A percentile compares a stretch with the other conserved stretches of the same genome.
Conservation (phyloP, 2,113 vertebrate genomes). For the Taxidea taxus region DNA sequence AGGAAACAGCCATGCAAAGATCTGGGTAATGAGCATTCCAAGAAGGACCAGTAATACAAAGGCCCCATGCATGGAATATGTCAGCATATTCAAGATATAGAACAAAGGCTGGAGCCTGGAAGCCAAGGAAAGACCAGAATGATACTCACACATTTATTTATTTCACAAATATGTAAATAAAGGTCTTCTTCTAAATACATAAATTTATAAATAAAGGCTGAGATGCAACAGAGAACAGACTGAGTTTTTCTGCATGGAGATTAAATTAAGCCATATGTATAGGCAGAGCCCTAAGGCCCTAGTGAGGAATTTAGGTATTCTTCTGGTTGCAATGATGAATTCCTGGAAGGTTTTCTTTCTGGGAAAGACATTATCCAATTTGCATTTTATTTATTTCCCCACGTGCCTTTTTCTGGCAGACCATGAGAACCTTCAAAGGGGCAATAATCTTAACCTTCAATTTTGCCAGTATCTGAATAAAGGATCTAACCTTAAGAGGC, state of each 20-base stretch:
- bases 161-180: neutral
- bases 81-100: neutral
- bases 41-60: neutral
- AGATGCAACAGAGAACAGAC: neutral
- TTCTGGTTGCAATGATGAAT: neutral
- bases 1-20: neutral
- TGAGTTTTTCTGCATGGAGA: neutral
- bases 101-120: neutral
- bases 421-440: neutral
- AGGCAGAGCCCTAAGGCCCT: neutral
- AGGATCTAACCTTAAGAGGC: neutral
- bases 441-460: neutral
- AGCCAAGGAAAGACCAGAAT: neutral
- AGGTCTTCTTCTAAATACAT: neutral
- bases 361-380: neutral
- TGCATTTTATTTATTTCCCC: neutral
- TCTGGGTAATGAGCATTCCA: neutral
- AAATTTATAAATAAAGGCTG: neutral
- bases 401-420: neutral
- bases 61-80: neutral
- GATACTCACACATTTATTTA: neutral
- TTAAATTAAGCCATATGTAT: neutral
- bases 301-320: neutral
- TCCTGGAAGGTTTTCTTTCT: neutral
- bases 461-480: neutral